phyloP scores from a whole-genome alignment of 1,140 invertebrate species.

The Formica exsecta region DNA sequence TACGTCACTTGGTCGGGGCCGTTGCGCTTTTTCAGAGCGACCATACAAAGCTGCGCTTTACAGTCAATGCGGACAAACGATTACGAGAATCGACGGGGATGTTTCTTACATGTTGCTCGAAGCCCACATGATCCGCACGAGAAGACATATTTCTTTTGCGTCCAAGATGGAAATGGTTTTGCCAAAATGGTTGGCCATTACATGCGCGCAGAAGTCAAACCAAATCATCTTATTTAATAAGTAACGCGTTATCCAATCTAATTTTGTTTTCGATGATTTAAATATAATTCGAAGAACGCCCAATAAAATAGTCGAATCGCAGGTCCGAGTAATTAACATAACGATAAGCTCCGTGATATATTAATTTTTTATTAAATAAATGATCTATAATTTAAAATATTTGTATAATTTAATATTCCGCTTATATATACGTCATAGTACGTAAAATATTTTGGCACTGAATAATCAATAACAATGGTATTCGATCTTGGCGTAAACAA shows the following conservation, averaged over 20 bases:
- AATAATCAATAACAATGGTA: no score
- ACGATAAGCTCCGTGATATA: no score
- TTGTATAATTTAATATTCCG: no score
- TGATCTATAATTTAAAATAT: no score
- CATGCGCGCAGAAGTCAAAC: not conserved
- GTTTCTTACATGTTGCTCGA: constrained; percentile 45
- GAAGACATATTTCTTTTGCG: constrained; percentile 70
- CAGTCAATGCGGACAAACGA: constrained; percentile 70
- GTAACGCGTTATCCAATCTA: not conserved
- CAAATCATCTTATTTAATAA: not conserved
- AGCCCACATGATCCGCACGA: constrained; percentile 41
- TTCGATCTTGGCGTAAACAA: no score
- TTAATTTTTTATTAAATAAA: no score
- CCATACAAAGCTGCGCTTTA: constrained; percentile 77
- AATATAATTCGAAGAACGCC: no score
- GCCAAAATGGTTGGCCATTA: constrained; percentile 42
- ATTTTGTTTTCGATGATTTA: not conserved
- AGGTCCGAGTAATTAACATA: no score
- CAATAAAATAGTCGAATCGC: no score
- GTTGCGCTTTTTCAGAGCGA: constrained; percentile 80
- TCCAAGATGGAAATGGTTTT: constrained; percentile 67
- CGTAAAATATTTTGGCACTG: no score
- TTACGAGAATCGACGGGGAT: constrained; percentile 60
- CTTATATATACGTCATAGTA: no score
- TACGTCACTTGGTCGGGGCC: constrained; percentile 81